phyloP scores from a whole-genome alignment of 2,797 vertebrate genomes.

The Anabacerthia variegaticeps region DNA sequence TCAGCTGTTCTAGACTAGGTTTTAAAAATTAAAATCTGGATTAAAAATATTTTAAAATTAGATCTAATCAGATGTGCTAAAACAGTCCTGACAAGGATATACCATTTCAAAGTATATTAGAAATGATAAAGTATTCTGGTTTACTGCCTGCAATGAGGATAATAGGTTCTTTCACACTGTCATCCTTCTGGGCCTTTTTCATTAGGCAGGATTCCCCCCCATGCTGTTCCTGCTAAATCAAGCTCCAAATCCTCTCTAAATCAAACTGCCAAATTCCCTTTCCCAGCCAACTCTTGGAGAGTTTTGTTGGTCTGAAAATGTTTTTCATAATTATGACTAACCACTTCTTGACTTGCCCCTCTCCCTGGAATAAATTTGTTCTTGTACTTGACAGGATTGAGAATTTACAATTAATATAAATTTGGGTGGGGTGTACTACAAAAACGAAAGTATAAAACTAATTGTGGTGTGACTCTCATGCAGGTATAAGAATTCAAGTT shows the following conservation, averaged over 20 bases:
- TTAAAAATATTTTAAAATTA: neutral
- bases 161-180: neutral
- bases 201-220: neutral
- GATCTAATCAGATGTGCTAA: neutral
- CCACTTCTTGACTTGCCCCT: neutral
- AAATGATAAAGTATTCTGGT: neutral
- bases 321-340: neutral
- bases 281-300: neutral
- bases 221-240: neutral
- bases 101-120: neutral
- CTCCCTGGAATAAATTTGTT: neutral
- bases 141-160: neutral
- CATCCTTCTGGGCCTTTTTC: neutral
- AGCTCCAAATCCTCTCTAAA: neutral
- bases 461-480: neutral
- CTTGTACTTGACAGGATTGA: neutral
- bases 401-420: neutral
- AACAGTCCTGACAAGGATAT: neutral
- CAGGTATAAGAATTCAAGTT: neutral
- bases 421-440: neutral
- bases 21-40: neutral
- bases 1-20: neutral
- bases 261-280: neutral
- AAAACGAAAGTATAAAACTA: neutral
- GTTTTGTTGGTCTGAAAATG: neutral